Percentiles rank a stretch among this genome's conserved stretches.
phyloP scores from a whole-genome alignment of 2,888 invertebrate species.

The Aspidiotus rigidus region DNA sequence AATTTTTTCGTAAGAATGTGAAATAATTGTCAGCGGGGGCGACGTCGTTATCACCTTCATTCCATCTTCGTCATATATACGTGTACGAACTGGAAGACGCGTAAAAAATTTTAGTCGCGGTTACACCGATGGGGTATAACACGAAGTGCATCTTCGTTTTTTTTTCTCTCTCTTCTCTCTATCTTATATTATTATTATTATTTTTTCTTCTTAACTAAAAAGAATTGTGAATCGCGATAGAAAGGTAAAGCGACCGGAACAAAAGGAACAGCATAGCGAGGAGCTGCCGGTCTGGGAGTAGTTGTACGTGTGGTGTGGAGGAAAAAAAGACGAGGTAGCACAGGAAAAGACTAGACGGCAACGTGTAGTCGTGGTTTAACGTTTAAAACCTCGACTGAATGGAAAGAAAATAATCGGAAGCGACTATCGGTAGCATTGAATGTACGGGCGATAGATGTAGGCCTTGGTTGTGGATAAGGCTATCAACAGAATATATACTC shows the following conservation, averaged over 20 bases:
- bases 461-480: conserved; percentile 29
- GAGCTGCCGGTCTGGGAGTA: neutral
- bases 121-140: too few species aligned
- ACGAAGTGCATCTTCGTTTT: too few species aligned
- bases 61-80: too few species aligned
- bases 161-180: too few species aligned
- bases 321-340: neutral
- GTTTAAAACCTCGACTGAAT: conserved; percentile 18
- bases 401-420: conserved; percentile 26
- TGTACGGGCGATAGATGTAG: conserved; percentile 15
- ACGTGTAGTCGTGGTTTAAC: conserved; percentile 6
- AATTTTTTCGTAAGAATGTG: too few species aligned
- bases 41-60: too few species aligned
- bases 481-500: conserved; percentile 16
- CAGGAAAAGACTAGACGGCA: neutral
- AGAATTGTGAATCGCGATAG: conserved; percentile 1
- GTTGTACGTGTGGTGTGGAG: neutral
- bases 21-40: too few species aligned
- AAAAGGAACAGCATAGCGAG: neutral
- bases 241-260: conserved; percentile 1
- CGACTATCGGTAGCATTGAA: conserved; percentile 29
- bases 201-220: too few species aligned
- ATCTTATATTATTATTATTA: too few species aligned
- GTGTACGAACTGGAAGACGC: too few species aligned
- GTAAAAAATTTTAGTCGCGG: too few species aligned